Evolutionary conservation across 2,113 vertebrate species (phyloP), one percentile per base, ranked within the genome.

Genomic region (Tinamus guttatus): DNA sequence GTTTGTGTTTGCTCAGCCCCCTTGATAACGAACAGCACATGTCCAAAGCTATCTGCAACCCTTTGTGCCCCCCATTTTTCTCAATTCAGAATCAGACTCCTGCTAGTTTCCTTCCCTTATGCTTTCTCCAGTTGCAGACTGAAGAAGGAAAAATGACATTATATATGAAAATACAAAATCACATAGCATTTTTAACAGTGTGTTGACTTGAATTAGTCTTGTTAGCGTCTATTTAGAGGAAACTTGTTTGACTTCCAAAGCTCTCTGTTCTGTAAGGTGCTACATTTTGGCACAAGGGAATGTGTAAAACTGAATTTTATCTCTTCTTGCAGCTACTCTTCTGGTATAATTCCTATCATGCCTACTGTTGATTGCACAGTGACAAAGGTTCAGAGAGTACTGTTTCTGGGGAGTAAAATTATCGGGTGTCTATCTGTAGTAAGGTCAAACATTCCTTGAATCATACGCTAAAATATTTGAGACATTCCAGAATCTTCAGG

Each of bases 401-500:
- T 65, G 45, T 76, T 52, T 89, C 38, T 43, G 52, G 27, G 71
- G 78, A 93, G 64, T 74, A 40, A 27, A 30, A 6, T n/a, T 77
- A 56, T 64, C 58, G 69, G 71, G 18, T 36, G 62, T 92, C 47
- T 86, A 0, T 64, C 65, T 91, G 47, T 81, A 62, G 30, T 69
- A 34, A 89, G 71, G 63, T 80, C 51, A 95, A 83, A 70, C 41
- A 59, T 80, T 96, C 52, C 73, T 83, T 85, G 75, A 59, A 90
- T 82, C 41, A 34, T 90, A 77, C 41, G 5, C 62, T 63, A 1
- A 94, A 83, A 28, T 87, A 86, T 90, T 94, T 95, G 87, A 97
- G 79, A 81, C 70, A 89, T 97, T 91, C 75, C 82, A 94, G 85
- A 62, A 17, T 64, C 81, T 83, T 87, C 76, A 85, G 7, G 71